Evolutionary conservation across 1,140 invertebrate genomes (phyloP), one percentile per base, ranked within the genome.

Genomic region (Drosophila murphyi): DNA sequence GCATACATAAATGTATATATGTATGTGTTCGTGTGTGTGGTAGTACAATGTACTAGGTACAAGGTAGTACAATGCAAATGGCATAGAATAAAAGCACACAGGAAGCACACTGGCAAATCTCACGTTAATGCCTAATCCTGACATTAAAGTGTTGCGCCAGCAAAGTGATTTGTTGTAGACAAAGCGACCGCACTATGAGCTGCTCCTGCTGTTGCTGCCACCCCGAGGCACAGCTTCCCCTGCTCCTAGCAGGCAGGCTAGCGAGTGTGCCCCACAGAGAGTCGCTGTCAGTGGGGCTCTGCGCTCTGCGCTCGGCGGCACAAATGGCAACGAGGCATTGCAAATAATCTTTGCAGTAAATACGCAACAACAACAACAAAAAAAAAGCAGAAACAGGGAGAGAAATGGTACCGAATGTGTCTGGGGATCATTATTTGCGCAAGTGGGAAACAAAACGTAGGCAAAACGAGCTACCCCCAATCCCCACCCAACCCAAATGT

Each of bases 271-370:
- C 20, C 7, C 37, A 39, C 5, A 57, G n/a, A 45, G 12, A 20
- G 32, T 52, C 10, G 10, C 37, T 61, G 28, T 45, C 39, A 43
- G 39, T 43, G 39, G 20, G 20, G 20, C 20, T 20, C 20, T 20
- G 20, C 1, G 20, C 20, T 43, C 34, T 4, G 3, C 64, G 41
- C 64, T 39, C 31, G 51, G 68, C 57, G 72, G 63, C 69, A 80
- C 85, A 80, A 76, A 76, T 76, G 76, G 78, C 65, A 78, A 73
- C 85, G 69, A 69, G 78, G 78, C 81, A 90, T 81, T 89, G 86
- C 85, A 90, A 89, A 89, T 89, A 89, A 89, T 89, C 85, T 90
- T 89, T 88, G 83, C 83, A 89, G 85, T 85, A 81, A 89, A 88
- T 88, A 83, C 85, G 76, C 73, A 88, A 72, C 82, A 75, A 69